Base-by-base conservation (phyloP, 2,888 invertebrate species). In the Strigamia transsilvanica region DNA sequence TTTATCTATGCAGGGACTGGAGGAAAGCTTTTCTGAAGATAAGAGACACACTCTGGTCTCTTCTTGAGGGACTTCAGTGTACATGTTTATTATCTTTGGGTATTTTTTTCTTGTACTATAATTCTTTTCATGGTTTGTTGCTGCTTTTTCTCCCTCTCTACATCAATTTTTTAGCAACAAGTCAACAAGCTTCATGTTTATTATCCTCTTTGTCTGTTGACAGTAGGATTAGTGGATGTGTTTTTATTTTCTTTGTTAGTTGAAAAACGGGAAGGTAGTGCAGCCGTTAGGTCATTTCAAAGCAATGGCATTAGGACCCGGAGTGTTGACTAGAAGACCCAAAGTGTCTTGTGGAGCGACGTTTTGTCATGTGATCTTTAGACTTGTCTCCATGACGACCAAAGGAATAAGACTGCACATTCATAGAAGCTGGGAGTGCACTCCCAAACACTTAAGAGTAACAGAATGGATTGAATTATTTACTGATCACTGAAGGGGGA, bases 261-360 rank as follows among this genome's bases (percentile, higher is more conserved):
- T 73, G 32, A 73, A 73, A 73, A 32, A 73, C 27, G 32, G 32
- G 73, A 13, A 12, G 13, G 73, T 73, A 27, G 73, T 73, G 27
- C 32, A 32, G 73, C n/a, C 27, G 73, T 73, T 73, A 15, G 73
- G 73, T 73, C 73, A 73, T 73, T 73, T 73, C 73, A 73, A 73
- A 73, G 73, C 32, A 73, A 73, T 73, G 32, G 32, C 32, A 73
- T 73, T 73, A 73, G 73, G 73, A 32, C 10, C 10, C 73, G 2
- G 73, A 73, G 73, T 73, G 73, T 73, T 73, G 73, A 73, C 73
- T 73, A 15, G 27, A 32, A 73, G 73, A 73, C 32, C 56, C 73
- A 73, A 73, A 73, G 73, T 73, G 73, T 32, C 73, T 73, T 32
- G 73, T 73, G 73, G 73, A 73, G 73, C 32, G 73, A 73, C 73